Percentiles rank a stretch among this genome's conserved stretches.
These are phyloP conservation scores for Ictidomys tridecemlineatus DNA, from an alignment of 2,113 vertebrate species.

Conservation along the genomic window DNA sequence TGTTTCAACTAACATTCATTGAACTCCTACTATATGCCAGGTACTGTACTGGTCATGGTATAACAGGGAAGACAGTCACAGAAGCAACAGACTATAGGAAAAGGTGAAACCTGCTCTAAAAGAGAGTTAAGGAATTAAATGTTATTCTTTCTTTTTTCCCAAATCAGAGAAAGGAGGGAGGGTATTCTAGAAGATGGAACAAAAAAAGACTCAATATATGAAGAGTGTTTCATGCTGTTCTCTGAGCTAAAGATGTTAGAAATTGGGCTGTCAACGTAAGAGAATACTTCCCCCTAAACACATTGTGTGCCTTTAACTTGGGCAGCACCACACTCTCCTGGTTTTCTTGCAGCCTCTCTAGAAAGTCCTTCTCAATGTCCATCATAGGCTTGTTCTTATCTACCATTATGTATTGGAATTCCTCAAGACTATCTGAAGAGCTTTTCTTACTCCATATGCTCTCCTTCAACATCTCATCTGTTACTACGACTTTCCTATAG, in stretches of 20 bases:
- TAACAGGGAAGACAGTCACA: not conserved
- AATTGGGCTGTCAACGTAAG: not conserved
- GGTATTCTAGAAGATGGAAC: not conserved
- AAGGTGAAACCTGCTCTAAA: not conserved
- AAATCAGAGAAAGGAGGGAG: not conserved
- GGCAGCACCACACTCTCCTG: too few species aligned
- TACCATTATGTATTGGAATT: not conserved
- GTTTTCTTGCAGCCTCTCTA: not conserved
- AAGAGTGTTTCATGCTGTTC: not conserved
- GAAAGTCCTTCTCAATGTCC: not conserved
- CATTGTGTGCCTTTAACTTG: not conserved
- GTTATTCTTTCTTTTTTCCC: not conserved
- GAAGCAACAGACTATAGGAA: not conserved
- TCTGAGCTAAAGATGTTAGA: slow-evolving; percentile 19
- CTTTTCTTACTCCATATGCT: not conserved
- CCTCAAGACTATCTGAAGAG: not conserved
- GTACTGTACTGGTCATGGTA: not conserved
- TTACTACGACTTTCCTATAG: not conserved
- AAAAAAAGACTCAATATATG: not conserved
- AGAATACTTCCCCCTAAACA: not conserved
- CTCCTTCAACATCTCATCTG: not conserved
- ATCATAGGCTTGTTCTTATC: not conserved
- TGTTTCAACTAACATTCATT: not conserved
- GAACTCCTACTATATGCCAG: not conserved
- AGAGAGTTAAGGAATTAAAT: not conserved